Evolutionary conservation across 2,888 invertebrate genomes (phyloP).

Genomic region (Scelioninae gen. 1): DNA sequence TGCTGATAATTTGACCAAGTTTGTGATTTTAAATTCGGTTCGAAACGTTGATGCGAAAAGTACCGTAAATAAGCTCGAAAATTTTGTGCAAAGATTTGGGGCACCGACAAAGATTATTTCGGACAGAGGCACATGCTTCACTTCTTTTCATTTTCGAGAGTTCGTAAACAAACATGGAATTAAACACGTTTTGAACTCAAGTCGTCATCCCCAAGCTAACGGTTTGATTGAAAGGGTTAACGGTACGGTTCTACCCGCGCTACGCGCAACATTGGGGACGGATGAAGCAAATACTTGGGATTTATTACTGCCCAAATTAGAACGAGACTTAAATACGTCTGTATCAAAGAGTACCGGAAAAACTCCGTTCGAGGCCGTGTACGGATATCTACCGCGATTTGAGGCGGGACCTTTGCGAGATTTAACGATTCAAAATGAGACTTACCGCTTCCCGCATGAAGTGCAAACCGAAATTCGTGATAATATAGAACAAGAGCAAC

Average conservation of each 20-base stretch:
- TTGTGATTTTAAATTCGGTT: conserved; percentile 57
- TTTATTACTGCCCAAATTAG: conserved; percentile 17
- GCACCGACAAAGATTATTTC: neutral
- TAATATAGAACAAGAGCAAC: conserved; percentile 52
- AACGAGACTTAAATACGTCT: conserved; percentile 58
- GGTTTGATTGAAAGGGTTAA: conserved; percentile 67
- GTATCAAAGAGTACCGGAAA: conserved; percentile 55
- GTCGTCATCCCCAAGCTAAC: conserved; percentile 71
- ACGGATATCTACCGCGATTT: conserved; percentile 48
- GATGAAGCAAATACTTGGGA: conserved; percentile 65
- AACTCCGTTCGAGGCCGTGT: conserved; percentile 62
- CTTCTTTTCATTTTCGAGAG: neutral
- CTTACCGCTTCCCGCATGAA: neutral
- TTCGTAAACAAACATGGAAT: conserved; percentile 36
- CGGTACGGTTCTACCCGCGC: conserved; percentile 61
- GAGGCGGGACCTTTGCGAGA: neutral
- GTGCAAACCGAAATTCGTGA: conserved; percentile 5
- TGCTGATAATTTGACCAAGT: conserved; percentile 71
- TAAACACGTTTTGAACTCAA: conserved; percentile 62
- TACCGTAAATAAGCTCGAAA: conserved; percentile 2
- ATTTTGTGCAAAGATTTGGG: neutral
- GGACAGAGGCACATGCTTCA: neutral
- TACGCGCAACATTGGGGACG: conserved; percentile 36
- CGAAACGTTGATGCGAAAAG: conserved; percentile 14
- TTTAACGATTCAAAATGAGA: neutral